These are phyloP conservation scores for Danaus plexippus DNA, from an alignment of 1,140 invertebrate species.

Conservation along the genomic window DNA sequence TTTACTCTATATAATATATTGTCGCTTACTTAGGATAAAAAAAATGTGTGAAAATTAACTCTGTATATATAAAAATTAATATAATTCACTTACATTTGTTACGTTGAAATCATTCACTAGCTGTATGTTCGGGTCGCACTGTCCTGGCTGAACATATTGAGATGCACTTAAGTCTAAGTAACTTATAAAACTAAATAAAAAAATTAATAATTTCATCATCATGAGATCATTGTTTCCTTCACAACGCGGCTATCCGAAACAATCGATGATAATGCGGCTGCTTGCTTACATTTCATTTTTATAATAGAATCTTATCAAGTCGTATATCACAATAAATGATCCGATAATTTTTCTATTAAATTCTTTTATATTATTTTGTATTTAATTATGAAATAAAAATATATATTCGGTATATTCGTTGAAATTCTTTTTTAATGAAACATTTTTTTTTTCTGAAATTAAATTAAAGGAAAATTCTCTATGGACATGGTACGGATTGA, in stretches of 20 bases:
- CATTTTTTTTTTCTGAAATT: too few relatives aligned
- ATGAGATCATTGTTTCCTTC: constrained; percentile 37
- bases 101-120: constrained; percentile 29
- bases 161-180: constrained; percentile 36
- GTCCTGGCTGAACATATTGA: constrained; percentile 43
- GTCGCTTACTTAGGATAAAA: too few relatives aligned
- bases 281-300: constrained; percentile 39
- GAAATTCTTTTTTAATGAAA: too few relatives aligned
- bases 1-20: too few relatives aligned
- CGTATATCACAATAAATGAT: constrained; percentile 12
- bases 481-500: too few relatives aligned
- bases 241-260: constrained; percentile 25
- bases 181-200: constrained; percentile 39
- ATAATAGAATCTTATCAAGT: constrained; percentile 46
- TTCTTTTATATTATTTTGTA: too few relatives aligned
- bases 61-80: constrained; percentile 4
- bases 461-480: too few relatives aligned
- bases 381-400: too few relatives aligned
- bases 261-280: constrained; percentile 2
- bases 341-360: too few relatives aligned
- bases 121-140: constrained; percentile 35
- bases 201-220: constrained; percentile 35
- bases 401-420: too few relatives aligned
- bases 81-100: constrained; percentile 25
- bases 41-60: background rate